phyloP scores from a whole-genome alignment of 2,113 vertebrate genomes.

The Anser brachyrhynchus region DNA sequence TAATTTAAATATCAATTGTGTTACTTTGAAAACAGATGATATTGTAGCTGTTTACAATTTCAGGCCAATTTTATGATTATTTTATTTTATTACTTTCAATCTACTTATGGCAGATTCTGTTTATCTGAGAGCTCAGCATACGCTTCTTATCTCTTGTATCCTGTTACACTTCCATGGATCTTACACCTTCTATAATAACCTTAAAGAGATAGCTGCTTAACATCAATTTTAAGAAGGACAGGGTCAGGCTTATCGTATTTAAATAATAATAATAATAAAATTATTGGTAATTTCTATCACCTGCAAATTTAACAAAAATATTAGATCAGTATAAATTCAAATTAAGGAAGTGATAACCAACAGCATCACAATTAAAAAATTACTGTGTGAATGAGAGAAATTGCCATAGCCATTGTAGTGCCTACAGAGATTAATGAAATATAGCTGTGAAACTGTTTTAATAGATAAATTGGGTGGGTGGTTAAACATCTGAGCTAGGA shows the following conservation, averaged over 20 bases:
- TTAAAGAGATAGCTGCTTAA: neutral
- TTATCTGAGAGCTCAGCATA: neutral
- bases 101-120: neutral
- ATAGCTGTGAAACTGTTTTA: constrained; percentile 44
- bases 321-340: neutral
- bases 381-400: constrained; percentile 2
- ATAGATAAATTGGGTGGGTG: constrained; percentile 54
- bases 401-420: neutral
- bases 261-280: neutral
- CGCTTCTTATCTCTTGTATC: neutral
- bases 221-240: neutral
- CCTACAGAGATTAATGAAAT: constrained; percentile 56
- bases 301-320: constrained; percentile 9
- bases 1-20: neutral
- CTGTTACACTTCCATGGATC: neutral
- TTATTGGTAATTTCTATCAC: neutral
- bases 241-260: neutral
- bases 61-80: neutral
- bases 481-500: constrained; percentile 53
- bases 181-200: neutral
- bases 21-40: neutral
- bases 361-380: constrained; percentile 10
- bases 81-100: neutral
- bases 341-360: constrained; percentile 9
- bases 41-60: neutral